Base-by-base conservation (phyloP, 2,797 vertebrate species). In the Vespertilio murinus region DNA sequence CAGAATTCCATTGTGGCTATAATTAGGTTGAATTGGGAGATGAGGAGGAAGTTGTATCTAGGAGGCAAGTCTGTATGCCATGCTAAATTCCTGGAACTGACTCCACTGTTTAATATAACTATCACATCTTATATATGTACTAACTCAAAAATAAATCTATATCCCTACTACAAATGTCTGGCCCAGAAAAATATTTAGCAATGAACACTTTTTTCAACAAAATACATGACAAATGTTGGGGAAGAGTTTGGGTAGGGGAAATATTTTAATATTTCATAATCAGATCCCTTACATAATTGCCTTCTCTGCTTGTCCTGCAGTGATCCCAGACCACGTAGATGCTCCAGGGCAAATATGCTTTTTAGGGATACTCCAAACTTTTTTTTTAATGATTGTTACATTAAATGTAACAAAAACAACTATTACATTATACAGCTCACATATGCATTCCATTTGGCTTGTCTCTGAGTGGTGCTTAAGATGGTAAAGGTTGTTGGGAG, bases 401-500 rank as follows among this genome's bases (percentile, higher is more conserved):
- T 96, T 96, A 94, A 49, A 54, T 65, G 22, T 91, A 97, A 97
- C 91, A 94, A 94, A 96, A 96, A 81, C 74, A 96, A 70, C 64
- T 47, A 77, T 88, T 77, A 40, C 54, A 81, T 96, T 97, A 92
- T 90, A 75, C 77, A 94, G 95, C 59, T 52, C 82, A 85, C 93
- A 64, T 67, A 74, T 91, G 79, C 92, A 94, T 97, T 93, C 74
- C 56, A 84, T 89, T 96, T 91, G 81, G 88, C 88, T 83, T 97
- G 77, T 96, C 92, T 96, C 92, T 95, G 80, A 85, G 83, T 95
- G 56, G 79, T 8, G 6, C 94, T 97, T 96, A 96, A 95, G 56
- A 95, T 97, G 96, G 90, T 95, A 97, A 97, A 97, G 93, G 93
- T 95, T 96, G 88, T 95, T 96, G 88, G 88, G 86, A 95, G 90